A percentile compares a stretch with the other conserved stretches of the same genome.
Evolutionary conservation across 2,113 vertebrate genomes (phyloP).

Genomic region (Acrocephalus kingi): DNA sequence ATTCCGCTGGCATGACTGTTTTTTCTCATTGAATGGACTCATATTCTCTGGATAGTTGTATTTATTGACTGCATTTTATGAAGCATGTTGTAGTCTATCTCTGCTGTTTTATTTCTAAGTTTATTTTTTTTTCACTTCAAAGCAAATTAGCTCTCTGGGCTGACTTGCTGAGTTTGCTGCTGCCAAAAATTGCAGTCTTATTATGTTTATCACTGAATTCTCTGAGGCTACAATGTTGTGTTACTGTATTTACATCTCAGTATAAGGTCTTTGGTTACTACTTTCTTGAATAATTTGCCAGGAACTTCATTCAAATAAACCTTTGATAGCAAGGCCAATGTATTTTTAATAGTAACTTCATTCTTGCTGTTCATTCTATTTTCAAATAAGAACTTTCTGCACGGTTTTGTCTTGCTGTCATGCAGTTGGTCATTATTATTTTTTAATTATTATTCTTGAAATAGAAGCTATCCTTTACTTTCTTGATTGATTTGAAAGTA

Average conservation of each 20-base stretch:
- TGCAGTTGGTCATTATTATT: neutral
- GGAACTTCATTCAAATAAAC: neutral
- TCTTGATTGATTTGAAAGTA: neutral
- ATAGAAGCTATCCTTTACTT: neutral
- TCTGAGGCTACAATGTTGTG: neutral
- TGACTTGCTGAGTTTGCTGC: neutral
- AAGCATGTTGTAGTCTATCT: neutral
- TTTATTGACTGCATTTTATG: conserved; percentile 38
- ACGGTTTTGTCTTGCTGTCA: neutral
- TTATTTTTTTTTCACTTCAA: conserved; percentile 27
- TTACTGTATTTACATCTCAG: conserved; percentile 20
- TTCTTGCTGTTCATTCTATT: neutral
- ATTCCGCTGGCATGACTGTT: neutral
- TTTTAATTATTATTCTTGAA: neutral
- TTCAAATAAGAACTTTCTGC: neutral
- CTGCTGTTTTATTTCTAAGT: conserved; percentile 14
- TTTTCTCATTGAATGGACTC: neutral
- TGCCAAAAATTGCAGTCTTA: neutral
- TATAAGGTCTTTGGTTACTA: neutral
- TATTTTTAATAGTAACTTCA: neutral
- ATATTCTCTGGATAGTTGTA: neutral
- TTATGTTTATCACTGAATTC: neutral
- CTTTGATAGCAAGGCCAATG: neutral
- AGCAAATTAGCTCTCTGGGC: conserved; percentile 33
- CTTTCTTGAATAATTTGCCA: conserved; percentile 21